Percentiles rank a stretch among this genome's conserved stretches.
phyloP scores from a whole-genome alignment of 2,113 vertebrate genomes.

The Deroptyus accipitrinus region DNA sequence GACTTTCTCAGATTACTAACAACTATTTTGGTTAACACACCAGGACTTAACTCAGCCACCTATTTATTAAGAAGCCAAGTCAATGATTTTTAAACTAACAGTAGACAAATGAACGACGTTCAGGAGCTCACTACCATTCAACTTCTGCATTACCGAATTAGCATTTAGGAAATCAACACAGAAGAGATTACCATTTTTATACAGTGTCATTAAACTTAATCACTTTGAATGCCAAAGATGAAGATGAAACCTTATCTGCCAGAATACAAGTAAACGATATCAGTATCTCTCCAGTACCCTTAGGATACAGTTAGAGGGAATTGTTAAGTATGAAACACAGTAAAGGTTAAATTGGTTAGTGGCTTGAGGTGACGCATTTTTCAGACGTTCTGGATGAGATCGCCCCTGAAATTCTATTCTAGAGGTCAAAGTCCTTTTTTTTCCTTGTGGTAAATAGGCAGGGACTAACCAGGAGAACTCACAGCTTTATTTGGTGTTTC shows the following conservation, averaged over 20 bases:
- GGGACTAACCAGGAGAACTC: not conserved
- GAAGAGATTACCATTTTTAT: not conserved
- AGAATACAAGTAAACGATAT: conserved; percentile 5
- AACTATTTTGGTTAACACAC: not conserved
- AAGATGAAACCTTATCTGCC: conserved; percentile 45
- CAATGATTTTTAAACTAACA: not conserved
- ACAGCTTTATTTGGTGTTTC: not conserved
- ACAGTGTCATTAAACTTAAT: not conserved
- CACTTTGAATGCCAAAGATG: not conserved
- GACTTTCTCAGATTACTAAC: conserved; percentile 31
- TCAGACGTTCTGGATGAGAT: conserved; percentile 51
- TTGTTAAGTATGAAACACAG: conserved; percentile 22
- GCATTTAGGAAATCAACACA: not conserved
- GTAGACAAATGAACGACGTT: not conserved
- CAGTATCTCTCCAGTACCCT: not conserved
- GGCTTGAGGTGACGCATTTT: conserved; percentile 48
- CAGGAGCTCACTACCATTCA: not conserved
- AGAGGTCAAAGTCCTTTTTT: conserved; percentile 35
- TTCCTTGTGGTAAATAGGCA: not conserved
- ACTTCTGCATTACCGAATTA: not conserved
- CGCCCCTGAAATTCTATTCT: conserved; percentile 48
- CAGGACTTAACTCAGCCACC: not conserved
- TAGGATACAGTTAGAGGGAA: conserved; percentile 15
- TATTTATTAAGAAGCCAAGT: not conserved
- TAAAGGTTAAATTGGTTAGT: conserved; percentile 48